These are phyloP conservation scores for Gallinago solitaria DNA, from an alignment of 2,797 vertebrate species.

Conservation along the genomic window DNA sequence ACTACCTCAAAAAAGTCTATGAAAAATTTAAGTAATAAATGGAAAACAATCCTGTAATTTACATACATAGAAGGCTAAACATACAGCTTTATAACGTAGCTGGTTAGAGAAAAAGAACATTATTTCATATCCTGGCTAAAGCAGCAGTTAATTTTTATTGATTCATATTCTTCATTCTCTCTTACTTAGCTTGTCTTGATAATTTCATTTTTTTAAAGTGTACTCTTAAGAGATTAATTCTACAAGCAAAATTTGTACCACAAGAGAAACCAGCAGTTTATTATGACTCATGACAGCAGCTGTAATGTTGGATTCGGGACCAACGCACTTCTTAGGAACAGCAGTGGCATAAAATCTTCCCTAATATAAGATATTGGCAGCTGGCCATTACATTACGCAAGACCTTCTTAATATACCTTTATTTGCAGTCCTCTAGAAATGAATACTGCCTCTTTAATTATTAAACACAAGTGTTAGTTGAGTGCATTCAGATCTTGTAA, in stretches of 20 bases:
- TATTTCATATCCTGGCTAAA: not conserved
- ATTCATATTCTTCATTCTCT: not conserved
- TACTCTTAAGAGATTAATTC: not conserved
- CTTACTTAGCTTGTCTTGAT: not conserved
- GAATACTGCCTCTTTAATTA: constrained; percentile 78
- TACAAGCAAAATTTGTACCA: not conserved
- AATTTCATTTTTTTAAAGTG: not conserved
- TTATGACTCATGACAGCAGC: not conserved
- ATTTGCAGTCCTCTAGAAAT: constrained; percentile 71
- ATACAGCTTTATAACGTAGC: not conserved
- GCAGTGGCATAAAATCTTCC: not conserved
- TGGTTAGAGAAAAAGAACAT: not conserved
- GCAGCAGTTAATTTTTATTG: not conserved
- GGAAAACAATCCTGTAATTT: not conserved
- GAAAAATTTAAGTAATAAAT: not conserved
- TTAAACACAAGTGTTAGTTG: constrained; percentile 43
- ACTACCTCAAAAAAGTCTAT: not conserved
- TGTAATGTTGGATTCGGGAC: not conserved
- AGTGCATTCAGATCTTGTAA: constrained; percentile 41
- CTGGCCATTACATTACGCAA: not conserved
- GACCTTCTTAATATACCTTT: constrained; percentile 2
- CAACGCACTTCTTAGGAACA: not conserved
- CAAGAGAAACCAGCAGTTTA: not conserved
- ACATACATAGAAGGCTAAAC: not conserved
- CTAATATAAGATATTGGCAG: not conserved